Percentiles rank a stretch among this genome's conserved stretches.
These are phyloP conservation scores for Drosophila melanocephala DNA, from an alignment of 2,888 invertebrate genomes.

Conservation along the genomic window DNA sequence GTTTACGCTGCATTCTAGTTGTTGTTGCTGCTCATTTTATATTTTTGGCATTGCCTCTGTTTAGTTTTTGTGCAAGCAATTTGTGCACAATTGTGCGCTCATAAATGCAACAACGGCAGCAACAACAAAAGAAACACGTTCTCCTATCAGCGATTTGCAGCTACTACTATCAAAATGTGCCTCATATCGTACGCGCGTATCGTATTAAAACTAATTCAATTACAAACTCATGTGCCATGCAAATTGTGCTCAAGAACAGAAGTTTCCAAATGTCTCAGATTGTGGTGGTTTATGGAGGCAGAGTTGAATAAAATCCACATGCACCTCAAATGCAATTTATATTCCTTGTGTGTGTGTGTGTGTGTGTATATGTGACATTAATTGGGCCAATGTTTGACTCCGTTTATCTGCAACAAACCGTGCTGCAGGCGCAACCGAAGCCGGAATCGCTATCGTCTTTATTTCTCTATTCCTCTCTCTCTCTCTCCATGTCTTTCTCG, in stretches of 20 bases:
- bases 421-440: slow-evolving; percentile 22
- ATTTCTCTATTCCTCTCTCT: neutral
- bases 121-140: slow-evolving; percentile 8
- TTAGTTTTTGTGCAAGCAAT: slow-evolving; percentile 47
- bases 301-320: slow-evolving; percentile 40
- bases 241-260: slow-evolving; percentile 43
- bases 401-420: slow-evolving; percentile 44
- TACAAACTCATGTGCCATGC: slow-evolving; percentile 56
- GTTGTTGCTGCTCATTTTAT: slow-evolving; percentile 39
- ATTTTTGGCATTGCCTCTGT: slow-evolving; percentile 43
- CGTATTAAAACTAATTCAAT: slow-evolving; percentile 76
- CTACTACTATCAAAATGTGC: slow-evolving; percentile 18
- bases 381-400: slow-evolving; percentile 70
- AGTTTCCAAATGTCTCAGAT: slow-evolving; percentile 33
- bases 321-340: slow-evolving; percentile 24
- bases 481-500: neutral
- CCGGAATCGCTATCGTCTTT: neutral
- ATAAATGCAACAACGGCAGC: slow-evolving; percentile 37
- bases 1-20: slow-evolving; percentile 52
- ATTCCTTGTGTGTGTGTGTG: slow-evolving; percentile 1
- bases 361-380: slow-evolving; percentile 36
- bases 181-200: slow-evolving; percentile 57
- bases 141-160: slow-evolving; percentile 39
- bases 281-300: slow-evolving; percentile 7
- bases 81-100: slow-evolving; percentile 52